Evolutionary conservation across 1,140 invertebrate genomes (phyloP).

Genomic region (Scaptomyza graminum): DNA sequence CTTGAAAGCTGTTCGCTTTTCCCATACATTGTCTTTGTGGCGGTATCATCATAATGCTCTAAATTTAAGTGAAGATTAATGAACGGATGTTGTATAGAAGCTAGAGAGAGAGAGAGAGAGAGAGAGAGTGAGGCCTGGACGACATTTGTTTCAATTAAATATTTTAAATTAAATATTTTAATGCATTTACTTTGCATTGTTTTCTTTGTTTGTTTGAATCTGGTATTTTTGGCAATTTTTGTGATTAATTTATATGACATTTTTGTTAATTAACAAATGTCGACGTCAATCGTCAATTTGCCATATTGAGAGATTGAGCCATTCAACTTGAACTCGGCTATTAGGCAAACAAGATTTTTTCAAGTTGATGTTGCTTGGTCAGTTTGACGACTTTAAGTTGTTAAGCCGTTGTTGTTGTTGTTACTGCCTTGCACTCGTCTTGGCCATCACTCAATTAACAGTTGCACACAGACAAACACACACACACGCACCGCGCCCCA

Average conservation of each 20-base stretch:
- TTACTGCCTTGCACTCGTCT: constrained; percentile 27
- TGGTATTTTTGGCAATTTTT: constrained; percentile 38
- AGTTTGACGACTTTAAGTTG: neutral
- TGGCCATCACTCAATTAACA: constrained; percentile 63
- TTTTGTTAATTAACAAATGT: constrained; percentile 52
- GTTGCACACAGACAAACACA: constrained; percentile 36
- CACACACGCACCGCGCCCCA: neutral
- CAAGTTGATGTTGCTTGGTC: constrained; percentile 25
- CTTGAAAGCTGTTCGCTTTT: constrained; percentile 8
- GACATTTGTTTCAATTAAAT: neutral
- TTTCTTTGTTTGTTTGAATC: neutral
- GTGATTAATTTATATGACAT: constrained; percentile 43
- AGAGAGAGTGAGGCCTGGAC: no score
- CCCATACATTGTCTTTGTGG: constrained; percentile 7
- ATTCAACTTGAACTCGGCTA: constrained; percentile 82
- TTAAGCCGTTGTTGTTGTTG: constrained; percentile 15
- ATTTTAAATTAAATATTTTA: neutral
- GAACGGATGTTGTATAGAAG: constrained; percentile 1
- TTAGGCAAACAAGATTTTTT: constrained; percentile 79
- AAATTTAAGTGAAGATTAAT: constrained; percentile 6
- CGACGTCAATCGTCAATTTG: constrained; percentile 46
- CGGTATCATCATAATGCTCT: constrained; percentile 9
- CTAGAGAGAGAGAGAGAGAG: neutral
- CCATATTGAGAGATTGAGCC: constrained; percentile 73
- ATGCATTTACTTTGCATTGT: neutral